Evolutionary conservation across 2,797 vertebrate species (phyloP), one percentile per base, ranked within the genome.

Genomic region (Spea hammondii): DNA sequence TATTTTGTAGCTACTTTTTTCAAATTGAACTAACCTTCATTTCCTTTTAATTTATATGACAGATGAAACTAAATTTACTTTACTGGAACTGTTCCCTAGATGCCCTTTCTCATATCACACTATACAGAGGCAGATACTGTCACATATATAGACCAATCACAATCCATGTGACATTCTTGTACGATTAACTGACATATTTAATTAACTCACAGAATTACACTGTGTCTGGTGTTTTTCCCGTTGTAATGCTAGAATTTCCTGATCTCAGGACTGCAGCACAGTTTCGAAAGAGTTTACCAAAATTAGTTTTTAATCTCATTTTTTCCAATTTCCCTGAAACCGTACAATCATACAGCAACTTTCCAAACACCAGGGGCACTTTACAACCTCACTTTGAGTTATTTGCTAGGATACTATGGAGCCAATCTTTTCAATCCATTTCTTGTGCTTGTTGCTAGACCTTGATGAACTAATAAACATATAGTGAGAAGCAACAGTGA

Each of bases 101-200:
- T 80, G 73, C 70, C 70, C 62, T 72, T 71, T 65, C 32, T 76
- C 72, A 32, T 46, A 76, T 72, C 32, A 76, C 72, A 76, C 53
- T 72, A 60, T 49, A 51, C 47, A 53, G 64, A 72, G 72, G 53
- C 68, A 81, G 70, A 64, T 77, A 72, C 74, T 68, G 53, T 64
- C 74, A 72, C 67, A 62, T 76, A 76, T 69, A 72, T 68, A 68
- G 74, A 77, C 74, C 69, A 81, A 81, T 81, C 74, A 77, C 74
- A 77, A 50, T 76, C 72, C 46, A 72, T 72, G 72, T 81, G 79
- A 81, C 79, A 81, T 81, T 71, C 62, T 51, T 80, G 46, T 72
- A 62, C 11, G 74, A 80, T 76, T 76, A 76, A 67, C 74, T 80
- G 79, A 80, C 79, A 80, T 74, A 80, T 80, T 76, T 69, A 80